phyloP scores from a whole-genome alignment of 1,140 invertebrate genomes.

The Tetramorium parvispinum region DNA sequence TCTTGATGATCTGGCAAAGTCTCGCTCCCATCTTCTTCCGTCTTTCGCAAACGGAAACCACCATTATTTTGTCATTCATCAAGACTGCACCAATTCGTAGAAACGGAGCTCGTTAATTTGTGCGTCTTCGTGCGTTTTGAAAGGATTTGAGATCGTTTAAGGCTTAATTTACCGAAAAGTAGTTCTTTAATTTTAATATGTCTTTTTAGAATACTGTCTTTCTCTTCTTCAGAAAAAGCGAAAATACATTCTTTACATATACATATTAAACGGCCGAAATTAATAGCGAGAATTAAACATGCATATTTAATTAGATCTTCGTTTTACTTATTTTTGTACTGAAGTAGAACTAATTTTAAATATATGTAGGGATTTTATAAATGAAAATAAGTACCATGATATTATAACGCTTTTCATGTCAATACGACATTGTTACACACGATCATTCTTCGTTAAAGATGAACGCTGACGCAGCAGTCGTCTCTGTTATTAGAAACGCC shows the following conservation, averaged over 20 bases:
- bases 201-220: not conserved
- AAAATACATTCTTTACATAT: not conserved
- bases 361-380: not conserved
- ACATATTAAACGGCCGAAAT: not conserved
- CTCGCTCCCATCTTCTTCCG: not conserved
- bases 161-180: not conserved
- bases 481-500: constrained; percentile 20
- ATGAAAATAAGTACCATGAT: not conserved
- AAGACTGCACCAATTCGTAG: not conserved
- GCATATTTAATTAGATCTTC: not conserved
- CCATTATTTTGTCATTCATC: constrained; percentile 16
- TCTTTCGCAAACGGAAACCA: not conserved
- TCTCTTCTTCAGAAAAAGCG: not conserved
- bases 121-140: not conserved
- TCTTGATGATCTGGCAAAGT: constrained; percentile 40
- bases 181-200: not conserved
- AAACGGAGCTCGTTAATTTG: not conserved
- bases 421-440: not conserved
- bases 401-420: too few relatives aligned
- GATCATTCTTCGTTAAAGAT: constrained; percentile 2
- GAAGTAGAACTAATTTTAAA: not conserved
- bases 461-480: constrained; percentile 3
- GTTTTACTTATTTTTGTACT: not conserved
- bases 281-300: not conserved
- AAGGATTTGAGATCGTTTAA: not conserved